phyloP scores from a whole-genome alignment of 1,140 invertebrate genomes.

The Wasmannia auropunctata region DNA sequence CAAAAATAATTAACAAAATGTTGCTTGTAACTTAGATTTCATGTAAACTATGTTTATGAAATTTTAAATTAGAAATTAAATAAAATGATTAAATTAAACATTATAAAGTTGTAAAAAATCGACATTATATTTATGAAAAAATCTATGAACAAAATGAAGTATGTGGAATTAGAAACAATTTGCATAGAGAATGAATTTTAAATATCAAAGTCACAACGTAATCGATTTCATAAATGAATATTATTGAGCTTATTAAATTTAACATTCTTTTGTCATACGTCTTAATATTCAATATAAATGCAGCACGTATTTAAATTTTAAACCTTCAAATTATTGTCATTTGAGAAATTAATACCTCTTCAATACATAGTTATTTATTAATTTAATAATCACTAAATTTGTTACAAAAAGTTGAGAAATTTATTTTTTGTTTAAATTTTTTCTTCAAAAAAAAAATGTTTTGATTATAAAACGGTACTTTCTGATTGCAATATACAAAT shows the following conservation, averaged over 20 bases:
- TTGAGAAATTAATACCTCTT: not conserved
- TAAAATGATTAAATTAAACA: not conserved
- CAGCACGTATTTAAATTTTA: not conserved
- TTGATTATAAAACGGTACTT: not conserved
- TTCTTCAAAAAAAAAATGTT: not conserved
- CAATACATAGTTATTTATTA: not conserved
- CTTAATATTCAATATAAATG: slow-evolving; percentile 30
- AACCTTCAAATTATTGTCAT: not conserved
- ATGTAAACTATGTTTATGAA: not conserved
- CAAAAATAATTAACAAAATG: not conserved
- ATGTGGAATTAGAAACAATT: not conserved
- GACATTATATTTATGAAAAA: not conserved
- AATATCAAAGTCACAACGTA: not conserved
- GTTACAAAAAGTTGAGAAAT: not conserved
- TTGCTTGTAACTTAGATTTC: not conserved
- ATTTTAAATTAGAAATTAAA: not conserved
- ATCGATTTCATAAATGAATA: not conserved
- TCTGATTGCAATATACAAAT: not conserved
- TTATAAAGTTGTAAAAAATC: not conserved
- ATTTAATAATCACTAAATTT: not conserved
- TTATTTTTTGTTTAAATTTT: not conserved
- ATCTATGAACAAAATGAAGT: not conserved
- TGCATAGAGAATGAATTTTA: not conserved
- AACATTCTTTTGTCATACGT: slow-evolving; percentile 8
- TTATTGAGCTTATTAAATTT: slow-evolving; percentile 14